Percentiles rank a stretch among this genome's conserved stretches.
These are phyloP conservation scores for Cryptoblepharus egeriae DNA, from an alignment of 2,797 vertebrate genomes.

Conservation along the genomic window DNA sequence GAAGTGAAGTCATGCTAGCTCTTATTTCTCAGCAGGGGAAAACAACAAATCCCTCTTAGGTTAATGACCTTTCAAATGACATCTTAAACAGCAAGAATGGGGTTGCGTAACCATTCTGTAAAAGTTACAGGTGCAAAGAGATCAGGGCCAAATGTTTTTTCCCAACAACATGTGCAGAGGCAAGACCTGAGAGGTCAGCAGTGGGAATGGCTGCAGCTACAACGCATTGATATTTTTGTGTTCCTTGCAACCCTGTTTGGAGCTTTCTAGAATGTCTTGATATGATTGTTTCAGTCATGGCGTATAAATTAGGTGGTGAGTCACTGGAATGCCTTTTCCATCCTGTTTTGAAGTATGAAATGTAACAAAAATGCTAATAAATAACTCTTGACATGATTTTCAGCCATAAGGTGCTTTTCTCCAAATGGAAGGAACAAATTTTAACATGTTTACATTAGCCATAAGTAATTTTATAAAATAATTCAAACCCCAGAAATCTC, in stretches of 20 bases:
- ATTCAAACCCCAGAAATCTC: neutral
- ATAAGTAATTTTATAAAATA: neutral
- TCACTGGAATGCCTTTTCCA: slow-evolving; percentile 34
- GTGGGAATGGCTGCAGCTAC: neutral
- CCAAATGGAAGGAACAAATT: neutral
- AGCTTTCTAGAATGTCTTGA: slow-evolving; percentile 7
- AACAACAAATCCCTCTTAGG: neutral
- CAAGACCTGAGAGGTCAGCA: neutral
- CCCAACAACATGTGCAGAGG: neutral
- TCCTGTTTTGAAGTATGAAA: slow-evolving; percentile 66
- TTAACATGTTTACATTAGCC: neutral
- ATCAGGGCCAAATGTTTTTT: neutral
- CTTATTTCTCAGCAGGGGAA: neutral
- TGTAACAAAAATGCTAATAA: slow-evolving; percentile 71
- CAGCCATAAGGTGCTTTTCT: slow-evolving; percentile 64
- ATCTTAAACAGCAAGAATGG: neutral
- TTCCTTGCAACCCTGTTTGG: slow-evolving; percentile 3
- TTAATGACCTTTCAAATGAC: slow-evolving; percentile 4
- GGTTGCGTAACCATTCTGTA: neutral
- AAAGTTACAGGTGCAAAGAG: neutral
- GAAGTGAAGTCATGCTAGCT: slow-evolving; percentile 20
- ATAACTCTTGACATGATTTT: slow-evolving; percentile 70
- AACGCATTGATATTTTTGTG: neutral
- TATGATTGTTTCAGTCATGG: slow-evolving; percentile 18
- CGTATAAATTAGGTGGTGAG: slow-evolving; percentile 18